Conservation (phyloP, 2,888 invertebrate genomes). For the Halictus quadricinctus region DNA sequence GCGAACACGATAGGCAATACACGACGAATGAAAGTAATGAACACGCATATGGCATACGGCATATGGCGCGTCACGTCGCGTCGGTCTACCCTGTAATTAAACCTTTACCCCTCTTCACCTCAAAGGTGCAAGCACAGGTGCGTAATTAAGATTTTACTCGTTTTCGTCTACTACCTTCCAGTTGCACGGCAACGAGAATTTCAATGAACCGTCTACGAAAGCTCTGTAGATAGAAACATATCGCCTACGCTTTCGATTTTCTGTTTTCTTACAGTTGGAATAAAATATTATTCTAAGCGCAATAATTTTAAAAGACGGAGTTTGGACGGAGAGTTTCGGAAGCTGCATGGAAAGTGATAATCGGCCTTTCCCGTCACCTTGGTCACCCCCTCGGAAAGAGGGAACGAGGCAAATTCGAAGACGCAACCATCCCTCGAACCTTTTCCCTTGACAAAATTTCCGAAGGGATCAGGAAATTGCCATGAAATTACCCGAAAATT, state of each 20-base stretch:
- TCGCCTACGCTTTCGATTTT: background rate
- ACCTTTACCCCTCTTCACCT: constrained; percentile 26
- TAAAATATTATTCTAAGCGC: too few species aligned
- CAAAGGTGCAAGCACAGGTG: constrained; percentile 43
- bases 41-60: background rate
- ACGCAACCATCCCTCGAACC: constrained; percentile 39
- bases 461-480: constrained; percentile 76
- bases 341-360: constrained; percentile 27
- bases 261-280: too few species aligned
- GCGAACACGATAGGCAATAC: constrained; percentile 2
- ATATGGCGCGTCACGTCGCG: background rate
- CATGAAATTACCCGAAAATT: constrained; percentile 80
- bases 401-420: constrained; percentile 40
- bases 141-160: constrained; percentile 53
- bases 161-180: constrained; percentile 38
- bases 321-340: background rate
- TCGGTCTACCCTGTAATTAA: constrained; percentile 46
- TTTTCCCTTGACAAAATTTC: constrained; percentile 47
- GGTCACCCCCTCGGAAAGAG: background rate
- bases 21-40: background rate
- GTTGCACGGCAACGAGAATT: constrained; percentile 41
- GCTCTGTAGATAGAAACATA: background rate
- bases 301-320: too few species aligned
- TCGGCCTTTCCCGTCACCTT: background rate
- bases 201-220: constrained; percentile 37